Evolutionary conservation across 2,888 invertebrate species (phyloP), one percentile per base, ranked within the genome.

Genomic region (Mamestra brassicae): DNA sequence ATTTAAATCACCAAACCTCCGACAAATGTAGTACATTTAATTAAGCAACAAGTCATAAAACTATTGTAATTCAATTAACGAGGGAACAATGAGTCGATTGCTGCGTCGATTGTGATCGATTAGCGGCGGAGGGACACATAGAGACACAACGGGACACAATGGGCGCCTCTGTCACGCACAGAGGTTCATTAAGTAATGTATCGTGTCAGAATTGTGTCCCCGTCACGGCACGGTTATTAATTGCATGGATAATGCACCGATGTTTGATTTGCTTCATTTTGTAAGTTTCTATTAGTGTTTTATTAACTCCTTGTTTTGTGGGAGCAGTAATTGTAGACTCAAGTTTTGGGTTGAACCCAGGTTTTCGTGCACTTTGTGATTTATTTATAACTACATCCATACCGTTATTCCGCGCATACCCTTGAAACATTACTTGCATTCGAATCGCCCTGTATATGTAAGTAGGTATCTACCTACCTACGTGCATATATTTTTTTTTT

Each of bases 41-140:
- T 83, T 80, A 76, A 74, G 74, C 76, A 71, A 78, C 63, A 67
- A 78, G 62, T 75, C 72, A 77, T 76, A 76, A 78, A 80, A 83
- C 72, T 63, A 78, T 81, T 72, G 69, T 86, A 78, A 86, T 81
- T 80, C 75, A 63, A 78, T 83, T 83, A 86, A 76, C 76, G 63
- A 75, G 70, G 70, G 76, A 81, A 81, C 83, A 85, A 83, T 78
- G 78, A 62, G 62, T 67, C 80, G 83, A 83, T 83, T 84, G 81
- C 73, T 70, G 72, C 81, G 71, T 68, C 17, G 15, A 17, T 80
- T 81, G 70, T 84, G 76, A 83, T 75, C 84, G 84, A 81, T 84
- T 84, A 84, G 78, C 38, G 72, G 13, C 68, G 26, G 61, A 26
- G 45, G 45, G 62, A 62, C 57, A 34, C 13, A 57, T 15, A 7